These are phyloP conservation scores for Hapalemur alaotrensis DNA, from an alignment of 2,797 vertebrate species.

Conservation along the genomic window DNA sequence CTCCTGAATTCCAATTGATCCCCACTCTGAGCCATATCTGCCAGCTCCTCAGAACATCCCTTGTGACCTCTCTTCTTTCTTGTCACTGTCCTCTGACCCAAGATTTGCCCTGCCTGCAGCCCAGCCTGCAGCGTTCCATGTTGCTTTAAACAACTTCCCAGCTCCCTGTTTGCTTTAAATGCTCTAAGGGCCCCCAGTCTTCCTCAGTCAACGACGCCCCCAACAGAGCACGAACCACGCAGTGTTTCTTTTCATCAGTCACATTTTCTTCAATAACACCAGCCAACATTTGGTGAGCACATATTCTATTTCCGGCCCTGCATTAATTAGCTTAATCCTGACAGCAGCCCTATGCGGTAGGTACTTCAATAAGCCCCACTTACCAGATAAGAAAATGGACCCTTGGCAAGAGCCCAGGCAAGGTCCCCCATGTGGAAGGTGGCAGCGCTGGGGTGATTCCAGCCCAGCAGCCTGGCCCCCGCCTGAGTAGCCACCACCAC, in stretches of 20 bases:
- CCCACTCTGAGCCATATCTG: not conserved
- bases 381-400: not conserved
- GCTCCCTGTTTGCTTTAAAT: not conserved
- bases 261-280: not conserved
- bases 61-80: not conserved
- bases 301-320: not conserved
- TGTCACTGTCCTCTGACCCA: not conserved
- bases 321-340: not conserved
- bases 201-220: not conserved
- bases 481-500: rapidly evolving
- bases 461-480: not conserved
- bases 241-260: rapidly evolving
- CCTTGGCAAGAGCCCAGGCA: not conserved
- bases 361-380: not conserved
- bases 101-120: not conserved
- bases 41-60: not conserved
- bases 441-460: not conserved
- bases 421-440: rapidly evolving
- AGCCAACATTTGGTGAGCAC: not conserved
- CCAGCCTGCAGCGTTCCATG: too few species aligned
- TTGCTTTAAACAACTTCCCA: not conserved
- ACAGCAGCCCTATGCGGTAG: not conserved
- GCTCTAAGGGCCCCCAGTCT: not conserved
- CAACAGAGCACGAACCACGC: not conserved
- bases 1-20: not conserved